Conservation (phyloP, 1,140 invertebrate species). For the Pentalonia nigronervosa region DNA sequence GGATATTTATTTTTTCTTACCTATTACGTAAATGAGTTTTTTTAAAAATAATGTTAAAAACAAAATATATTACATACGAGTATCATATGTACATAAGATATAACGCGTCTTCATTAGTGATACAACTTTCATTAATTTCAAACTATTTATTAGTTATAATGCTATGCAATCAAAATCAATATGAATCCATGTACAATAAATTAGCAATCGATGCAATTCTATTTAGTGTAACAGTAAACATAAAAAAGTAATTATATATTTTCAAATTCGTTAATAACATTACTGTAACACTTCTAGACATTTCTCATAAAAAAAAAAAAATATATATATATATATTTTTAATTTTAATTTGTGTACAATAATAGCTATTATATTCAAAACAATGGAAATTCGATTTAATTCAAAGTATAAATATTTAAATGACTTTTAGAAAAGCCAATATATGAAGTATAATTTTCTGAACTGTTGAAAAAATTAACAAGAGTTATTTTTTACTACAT, state of each 20-base stretch:
- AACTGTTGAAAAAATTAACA: neutral
- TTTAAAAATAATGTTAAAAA: too few species aligned
- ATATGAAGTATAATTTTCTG: neutral
- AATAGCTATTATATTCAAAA: neutral
- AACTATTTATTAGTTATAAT: neutral
- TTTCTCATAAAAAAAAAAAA: too few species aligned
- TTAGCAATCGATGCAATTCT: neutral
- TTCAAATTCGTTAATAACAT: neutral
- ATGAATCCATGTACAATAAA: neutral
- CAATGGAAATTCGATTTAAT: neutral
- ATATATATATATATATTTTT: too few species aligned
- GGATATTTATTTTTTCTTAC: too few species aligned
- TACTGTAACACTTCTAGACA: too few species aligned
- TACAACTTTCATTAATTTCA: neutral
- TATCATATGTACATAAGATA: too few species aligned
- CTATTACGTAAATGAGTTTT: too few species aligned
- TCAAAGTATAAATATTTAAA: neutral
- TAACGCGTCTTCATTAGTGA: neutral
- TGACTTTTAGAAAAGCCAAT: neutral
- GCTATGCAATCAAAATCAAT: neutral
- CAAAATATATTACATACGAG: too few species aligned
- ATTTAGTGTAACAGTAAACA: neutral
- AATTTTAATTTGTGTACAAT: neutral
- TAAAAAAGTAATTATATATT: neutral
- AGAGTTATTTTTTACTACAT: neutral